phyloP scores from a whole-genome alignment of 2,113 vertebrate species.

The Nerophis lumbriciformis region DNA sequence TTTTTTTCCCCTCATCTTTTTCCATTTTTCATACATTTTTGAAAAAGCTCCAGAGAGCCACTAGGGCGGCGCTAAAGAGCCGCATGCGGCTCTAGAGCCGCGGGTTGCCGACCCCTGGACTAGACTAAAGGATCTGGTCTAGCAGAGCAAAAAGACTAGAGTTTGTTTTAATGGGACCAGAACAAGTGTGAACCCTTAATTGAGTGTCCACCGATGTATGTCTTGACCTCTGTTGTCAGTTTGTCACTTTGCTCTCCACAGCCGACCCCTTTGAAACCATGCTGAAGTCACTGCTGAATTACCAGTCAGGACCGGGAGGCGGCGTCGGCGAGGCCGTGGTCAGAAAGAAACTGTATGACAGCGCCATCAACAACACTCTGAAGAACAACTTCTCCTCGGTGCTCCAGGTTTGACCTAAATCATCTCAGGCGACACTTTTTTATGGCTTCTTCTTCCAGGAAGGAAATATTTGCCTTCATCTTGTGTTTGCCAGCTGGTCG shows the following conservation, averaged over 20 bases:
- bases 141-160: too few species aligned
- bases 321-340: slow-evolving; percentile 72
- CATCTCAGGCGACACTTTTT: background rate
- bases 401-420: slow-evolving; percentile 75
- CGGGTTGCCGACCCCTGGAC: too few species aligned
- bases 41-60: too few species aligned
- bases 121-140: too few species aligned
- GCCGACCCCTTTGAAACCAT: slow-evolving; percentile 96
- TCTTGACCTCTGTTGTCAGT: background rate
- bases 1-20: too few species aligned
- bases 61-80: too few species aligned
- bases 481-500: slow-evolving; percentile 75
- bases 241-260: slow-evolving; percentile 36
- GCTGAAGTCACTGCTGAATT: slow-evolving; percentile 90
- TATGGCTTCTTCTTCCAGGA: background rate
- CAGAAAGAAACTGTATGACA: slow-evolving; percentile 85
- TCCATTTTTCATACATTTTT: too few species aligned
- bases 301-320: slow-evolving; percentile 75
- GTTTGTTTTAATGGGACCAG: too few species aligned
- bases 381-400: slow-evolving; percentile 80
- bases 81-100: too few species aligned
- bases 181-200: background rate
- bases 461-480: background rate
- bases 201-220: background rate
- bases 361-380: slow-evolving; percentile 75